Evolutionary conservation across 2,113 vertebrate genomes (phyloP).

Genomic region (Urocitellus parryii): DNA sequence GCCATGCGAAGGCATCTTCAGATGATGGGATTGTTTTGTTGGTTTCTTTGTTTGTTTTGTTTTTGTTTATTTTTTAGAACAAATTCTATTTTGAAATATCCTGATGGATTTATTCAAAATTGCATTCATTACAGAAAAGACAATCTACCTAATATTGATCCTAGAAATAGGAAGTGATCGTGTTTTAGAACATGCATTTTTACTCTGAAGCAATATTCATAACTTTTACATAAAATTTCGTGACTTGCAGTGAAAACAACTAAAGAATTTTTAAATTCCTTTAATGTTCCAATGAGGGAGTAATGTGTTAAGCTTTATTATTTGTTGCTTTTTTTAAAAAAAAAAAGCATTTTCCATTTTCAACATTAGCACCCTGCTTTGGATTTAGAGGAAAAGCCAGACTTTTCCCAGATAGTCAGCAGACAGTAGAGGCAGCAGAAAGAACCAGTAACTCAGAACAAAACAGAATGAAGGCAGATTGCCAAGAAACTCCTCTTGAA

Average conservation of each 20-base stretch:
- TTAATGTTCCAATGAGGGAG: not conserved
- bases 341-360: not conserved
- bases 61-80: not conserved
- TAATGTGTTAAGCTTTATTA: not conserved
- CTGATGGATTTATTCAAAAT: slow-evolving; percentile 44
- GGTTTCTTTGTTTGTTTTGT: not conserved
- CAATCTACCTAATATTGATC: not conserved
- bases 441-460: not conserved
- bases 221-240: not conserved
- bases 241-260: not conserved
- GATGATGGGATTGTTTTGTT: not conserved
- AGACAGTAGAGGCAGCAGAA: not conserved
- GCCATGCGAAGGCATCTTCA: not conserved
- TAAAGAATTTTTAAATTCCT: not conserved
- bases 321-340: not conserved
- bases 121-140: not conserved
- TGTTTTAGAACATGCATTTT: not conserved
- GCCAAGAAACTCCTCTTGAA: slow-evolving; percentile 4
- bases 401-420: not conserved
- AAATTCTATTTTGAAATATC: not conserved
- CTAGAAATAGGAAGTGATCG: not conserved
- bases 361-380: not conserved
- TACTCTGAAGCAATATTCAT: not conserved
- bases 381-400: not conserved
- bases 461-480: not conserved